Evolutionary conservation across 2,888 invertebrate species (phyloP).

Genomic region (Chrysopilus asiliformis): DNA sequence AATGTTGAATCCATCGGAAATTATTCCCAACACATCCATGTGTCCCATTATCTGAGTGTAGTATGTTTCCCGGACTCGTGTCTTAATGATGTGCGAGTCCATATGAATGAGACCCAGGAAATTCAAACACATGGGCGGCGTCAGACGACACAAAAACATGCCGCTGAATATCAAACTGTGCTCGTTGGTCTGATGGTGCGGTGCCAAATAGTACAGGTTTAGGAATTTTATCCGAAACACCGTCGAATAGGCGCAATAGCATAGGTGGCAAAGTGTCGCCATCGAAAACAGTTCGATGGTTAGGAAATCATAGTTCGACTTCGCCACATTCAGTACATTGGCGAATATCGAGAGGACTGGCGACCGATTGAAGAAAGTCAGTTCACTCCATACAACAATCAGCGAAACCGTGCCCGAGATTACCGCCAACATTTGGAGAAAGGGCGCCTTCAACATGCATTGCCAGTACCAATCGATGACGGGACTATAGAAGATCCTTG

Average conservation of each 20-base stretch:
- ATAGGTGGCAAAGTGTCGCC: constrained; percentile 82
- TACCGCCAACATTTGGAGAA: constrained; percentile 58
- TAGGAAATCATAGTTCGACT: constrained; percentile 73
- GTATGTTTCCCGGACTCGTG: constrained; percentile 71
- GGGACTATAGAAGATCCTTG: constrained; percentile 50
- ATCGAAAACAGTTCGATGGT: constrained; percentile 92
- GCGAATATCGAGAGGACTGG: constrained; percentile 96
- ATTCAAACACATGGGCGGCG: constrained; percentile 96
- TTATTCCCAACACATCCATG: constrained; percentile 94
- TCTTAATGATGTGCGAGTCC: constrained; percentile 87
- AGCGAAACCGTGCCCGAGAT: constrained; percentile 65
- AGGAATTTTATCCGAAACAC: constrained; percentile 91
- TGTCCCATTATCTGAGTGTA: constrained; percentile 99
- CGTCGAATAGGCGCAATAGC: constrained; percentile 96
- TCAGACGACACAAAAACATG: constrained; percentile 93
- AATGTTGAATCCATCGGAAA: constrained; percentile 96
- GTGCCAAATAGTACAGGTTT: constrained; percentile 93
- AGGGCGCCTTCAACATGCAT: constrained; percentile 65
- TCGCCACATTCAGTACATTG: constrained; percentile 75
- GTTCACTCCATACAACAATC: constrained; percentile 97
- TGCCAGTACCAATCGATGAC: constrained; percentile 93
- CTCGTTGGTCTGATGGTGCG: constrained; percentile 96
- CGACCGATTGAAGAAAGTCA: constrained; percentile 87
- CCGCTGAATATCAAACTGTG: constrained; percentile 98
- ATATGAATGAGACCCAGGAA: constrained; percentile 95